Percentiles rank a stretch among this genome's conserved stretches.
Conservation (phyloP, 2,113 vertebrate genomes). For the Mobula hypostoma region DNA sequence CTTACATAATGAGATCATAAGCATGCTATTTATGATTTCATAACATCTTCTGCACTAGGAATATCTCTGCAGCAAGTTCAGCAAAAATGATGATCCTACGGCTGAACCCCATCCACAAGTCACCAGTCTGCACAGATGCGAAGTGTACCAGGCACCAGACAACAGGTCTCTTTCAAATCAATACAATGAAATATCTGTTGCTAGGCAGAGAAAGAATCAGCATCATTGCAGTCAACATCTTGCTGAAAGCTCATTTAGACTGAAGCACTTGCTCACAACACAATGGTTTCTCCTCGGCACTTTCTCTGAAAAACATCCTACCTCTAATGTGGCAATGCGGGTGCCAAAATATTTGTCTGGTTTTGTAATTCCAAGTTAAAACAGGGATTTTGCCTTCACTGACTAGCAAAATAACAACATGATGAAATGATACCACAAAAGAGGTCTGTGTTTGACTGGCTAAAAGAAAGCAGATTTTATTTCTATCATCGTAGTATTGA, state of each 20-base stretch:
- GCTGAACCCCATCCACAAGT: neutral
- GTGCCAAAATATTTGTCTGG: neutral
- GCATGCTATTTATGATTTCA: neutral
- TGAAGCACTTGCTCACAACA: neutral
- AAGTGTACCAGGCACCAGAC: neutral
- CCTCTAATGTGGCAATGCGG: neutral
- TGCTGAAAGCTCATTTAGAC: neutral
- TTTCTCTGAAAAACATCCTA: neutral
- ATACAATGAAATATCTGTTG: conserved; percentile 9
- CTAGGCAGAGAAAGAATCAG: neutral
- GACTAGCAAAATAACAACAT: neutral
- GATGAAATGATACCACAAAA: neutral
- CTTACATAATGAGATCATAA: neutral
- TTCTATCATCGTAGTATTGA: neutral
- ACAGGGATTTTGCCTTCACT: neutral
- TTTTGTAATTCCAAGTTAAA: neutral
- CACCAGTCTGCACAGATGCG: neutral
- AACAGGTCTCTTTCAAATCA: neutral
- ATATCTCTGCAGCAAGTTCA: neutral
- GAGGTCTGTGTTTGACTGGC: neutral
- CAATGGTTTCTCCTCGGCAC: neutral
- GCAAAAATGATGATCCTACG: neutral
- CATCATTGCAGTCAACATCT: neutral
- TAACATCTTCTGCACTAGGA: neutral
- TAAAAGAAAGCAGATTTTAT: neutral